phyloP scores from a whole-genome alignment of 2,113 vertebrate species.

The Charina bottae region DNA sequence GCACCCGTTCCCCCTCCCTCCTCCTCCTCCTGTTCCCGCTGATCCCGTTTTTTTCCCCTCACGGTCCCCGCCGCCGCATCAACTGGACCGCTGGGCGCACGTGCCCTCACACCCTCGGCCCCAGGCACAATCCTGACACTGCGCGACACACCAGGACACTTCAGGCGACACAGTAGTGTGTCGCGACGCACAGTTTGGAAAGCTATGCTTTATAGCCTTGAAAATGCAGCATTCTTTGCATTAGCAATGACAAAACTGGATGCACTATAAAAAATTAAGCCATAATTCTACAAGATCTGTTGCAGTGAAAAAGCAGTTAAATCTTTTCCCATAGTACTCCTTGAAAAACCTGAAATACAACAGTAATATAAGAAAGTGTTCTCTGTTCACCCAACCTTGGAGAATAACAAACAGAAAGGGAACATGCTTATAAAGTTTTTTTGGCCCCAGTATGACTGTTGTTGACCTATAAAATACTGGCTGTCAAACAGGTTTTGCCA shows the following conservation, averaged over 20 bases:
- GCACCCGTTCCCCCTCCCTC: too few species aligned
- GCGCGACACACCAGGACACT: too few species aligned
- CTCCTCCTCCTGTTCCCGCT: too few species aligned
- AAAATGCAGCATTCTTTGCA: not conserved
- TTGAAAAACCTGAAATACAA: conserved; percentile 21
- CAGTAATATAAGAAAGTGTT: not conserved
- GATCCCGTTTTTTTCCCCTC: too few species aligned
- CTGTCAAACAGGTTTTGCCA: conserved; percentile 7
- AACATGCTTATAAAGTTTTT: not conserved
- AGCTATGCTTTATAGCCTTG: too few species aligned
- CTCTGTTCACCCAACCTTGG: not conserved
- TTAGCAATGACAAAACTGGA: not conserved
- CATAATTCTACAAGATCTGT: conserved; percentile 9
- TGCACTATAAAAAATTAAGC: not conserved
- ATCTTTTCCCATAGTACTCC: not conserved
- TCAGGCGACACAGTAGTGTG: too few species aligned
- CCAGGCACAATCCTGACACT: too few species aligned
- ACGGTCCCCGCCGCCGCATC: too few species aligned
- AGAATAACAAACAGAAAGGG: not conserved
- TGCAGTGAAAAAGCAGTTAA: not conserved
- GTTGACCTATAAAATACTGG: not conserved
- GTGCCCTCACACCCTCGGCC: too few species aligned
- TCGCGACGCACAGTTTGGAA: too few species aligned
- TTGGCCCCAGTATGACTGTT: not conserved
- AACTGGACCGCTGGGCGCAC: too few species aligned